Evolutionary conservation across 2,888 invertebrate genomes (phyloP).

Genomic region (Allolobophora icterica): DNA sequence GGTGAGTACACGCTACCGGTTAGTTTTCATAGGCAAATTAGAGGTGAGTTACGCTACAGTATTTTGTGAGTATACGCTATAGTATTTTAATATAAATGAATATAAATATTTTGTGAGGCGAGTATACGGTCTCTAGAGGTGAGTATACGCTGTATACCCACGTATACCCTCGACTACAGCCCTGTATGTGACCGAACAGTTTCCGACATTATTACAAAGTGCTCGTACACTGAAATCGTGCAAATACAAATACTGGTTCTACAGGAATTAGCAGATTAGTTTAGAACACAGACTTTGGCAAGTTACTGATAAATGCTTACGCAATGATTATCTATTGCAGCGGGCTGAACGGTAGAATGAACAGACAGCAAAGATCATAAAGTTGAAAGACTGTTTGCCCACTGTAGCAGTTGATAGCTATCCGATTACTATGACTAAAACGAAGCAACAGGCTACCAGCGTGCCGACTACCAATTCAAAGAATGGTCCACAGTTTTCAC

Average conservation of each 20-base stretch:
- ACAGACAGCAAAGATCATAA: background rate
- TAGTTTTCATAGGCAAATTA: too few relatives aligned
- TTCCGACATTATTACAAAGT: background rate
- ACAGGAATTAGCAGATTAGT: conserved; percentile 9
- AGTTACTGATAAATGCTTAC: background rate
- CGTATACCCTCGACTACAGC: too few relatives aligned
- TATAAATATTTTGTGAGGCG: too few relatives aligned
- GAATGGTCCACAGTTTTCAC: conserved; percentile 30
- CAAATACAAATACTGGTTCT: conserved; percentile 10
- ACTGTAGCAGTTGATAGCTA: background rate
- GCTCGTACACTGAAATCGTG: background rate
- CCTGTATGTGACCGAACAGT: background rate
- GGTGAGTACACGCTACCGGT: too few relatives aligned
- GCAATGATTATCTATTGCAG: background rate
- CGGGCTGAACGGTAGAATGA: background rate
- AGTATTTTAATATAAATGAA: too few relatives aligned
- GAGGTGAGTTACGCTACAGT: too few relatives aligned
- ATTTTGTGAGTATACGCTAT: too few relatives aligned
- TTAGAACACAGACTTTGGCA: conserved; percentile 4
- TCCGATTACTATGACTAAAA: conserved; percentile 17
- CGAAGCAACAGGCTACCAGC: background rate
- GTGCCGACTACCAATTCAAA: background rate
- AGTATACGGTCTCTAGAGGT: too few relatives aligned
- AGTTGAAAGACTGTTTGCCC: background rate
- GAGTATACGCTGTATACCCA: too few relatives aligned